Evolutionary conservation across 2,888 invertebrate genomes (phyloP), one percentile per base, ranked within the genome.

Genomic region (Nephrotoma guestfalica): DNA sequence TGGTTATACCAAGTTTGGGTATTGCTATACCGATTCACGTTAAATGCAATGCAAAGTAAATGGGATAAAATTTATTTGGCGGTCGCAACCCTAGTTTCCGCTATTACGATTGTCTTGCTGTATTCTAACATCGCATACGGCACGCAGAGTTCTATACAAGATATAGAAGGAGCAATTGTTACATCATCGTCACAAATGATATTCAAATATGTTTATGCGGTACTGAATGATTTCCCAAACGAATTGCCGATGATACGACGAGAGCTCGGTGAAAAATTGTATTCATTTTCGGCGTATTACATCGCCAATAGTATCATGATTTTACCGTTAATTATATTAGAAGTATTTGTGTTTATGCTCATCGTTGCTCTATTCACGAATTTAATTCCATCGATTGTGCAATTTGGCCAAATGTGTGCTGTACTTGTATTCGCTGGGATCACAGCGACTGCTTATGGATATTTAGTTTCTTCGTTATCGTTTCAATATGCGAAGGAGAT

Each of bases 251-350:
- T 95, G 85, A 90, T 96, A 86, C 90, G 96, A 47, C 91, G 95
- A 84, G 96, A 96, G 90, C 94, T 95, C n/a, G 94, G 95, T 43
- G 94, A 94, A 89, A 95, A 94, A 11, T 90, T 95, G 0, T 96
- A 96, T 88, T 92, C 94, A 0, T 93, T 96, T 0, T 92, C 94
- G 1, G 94, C 96, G 0, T 96, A 95, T 89, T 96, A 95, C 89
- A 89, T 95, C 83, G 95, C 96, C 0, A 85, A 85, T 18, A 45
- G 9, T 85, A 42, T 18, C 11, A 85, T 71, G 30, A 71, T 30
- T 2, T 9, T 71, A 71, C 71, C 71, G 2, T 0, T 71, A 9
- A 30, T 30, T 71, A n/a, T 30, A 9, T 30, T 30, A 11, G 71
- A 71, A 9, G n/a, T 30, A 30, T 7, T 71, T 71, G 9, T 11